Evolutionary conservation across 2,113 vertebrate species (phyloP).

Genomic region (Prunella himalayana): DNA sequence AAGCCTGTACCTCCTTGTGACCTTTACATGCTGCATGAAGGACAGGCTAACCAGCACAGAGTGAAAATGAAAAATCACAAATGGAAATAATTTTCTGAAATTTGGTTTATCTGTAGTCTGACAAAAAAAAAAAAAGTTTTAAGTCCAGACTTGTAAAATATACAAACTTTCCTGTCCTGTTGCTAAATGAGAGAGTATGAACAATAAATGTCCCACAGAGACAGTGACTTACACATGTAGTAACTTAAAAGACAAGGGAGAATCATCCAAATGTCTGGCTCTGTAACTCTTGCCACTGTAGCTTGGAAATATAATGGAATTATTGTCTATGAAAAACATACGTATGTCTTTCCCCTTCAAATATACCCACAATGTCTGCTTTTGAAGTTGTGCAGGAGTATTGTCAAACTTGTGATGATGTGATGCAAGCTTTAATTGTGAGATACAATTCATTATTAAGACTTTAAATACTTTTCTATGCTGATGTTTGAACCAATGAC

Average conservation of each 20-base stretch:
- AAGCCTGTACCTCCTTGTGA: background rate
- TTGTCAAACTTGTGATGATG: background rate
- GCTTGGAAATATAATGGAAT: background rate
- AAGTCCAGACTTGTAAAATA: background rate
- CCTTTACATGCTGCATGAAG: background rate
- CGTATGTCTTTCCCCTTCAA: background rate
- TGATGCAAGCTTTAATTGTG: background rate
- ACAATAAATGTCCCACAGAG: background rate
- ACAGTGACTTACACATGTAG: background rate
- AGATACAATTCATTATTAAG: background rate
- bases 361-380: background rate
- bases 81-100: background rate
- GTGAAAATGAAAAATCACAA: background rate
- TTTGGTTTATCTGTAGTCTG: background rate
- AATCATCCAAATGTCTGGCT: background rate
- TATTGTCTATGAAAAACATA: background rate
- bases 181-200: background rate
- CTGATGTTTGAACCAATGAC: background rate
- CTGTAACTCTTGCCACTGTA: background rate
- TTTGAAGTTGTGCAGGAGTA: background rate
- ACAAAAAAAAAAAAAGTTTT: background rate
- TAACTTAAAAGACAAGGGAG: background rate
- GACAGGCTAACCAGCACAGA: background rate
- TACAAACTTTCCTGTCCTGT: background rate
- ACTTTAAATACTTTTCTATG: background rate